Base-by-base conservation (phyloP, 2,797 vertebrate species). In the Menidia menidia region DNA sequence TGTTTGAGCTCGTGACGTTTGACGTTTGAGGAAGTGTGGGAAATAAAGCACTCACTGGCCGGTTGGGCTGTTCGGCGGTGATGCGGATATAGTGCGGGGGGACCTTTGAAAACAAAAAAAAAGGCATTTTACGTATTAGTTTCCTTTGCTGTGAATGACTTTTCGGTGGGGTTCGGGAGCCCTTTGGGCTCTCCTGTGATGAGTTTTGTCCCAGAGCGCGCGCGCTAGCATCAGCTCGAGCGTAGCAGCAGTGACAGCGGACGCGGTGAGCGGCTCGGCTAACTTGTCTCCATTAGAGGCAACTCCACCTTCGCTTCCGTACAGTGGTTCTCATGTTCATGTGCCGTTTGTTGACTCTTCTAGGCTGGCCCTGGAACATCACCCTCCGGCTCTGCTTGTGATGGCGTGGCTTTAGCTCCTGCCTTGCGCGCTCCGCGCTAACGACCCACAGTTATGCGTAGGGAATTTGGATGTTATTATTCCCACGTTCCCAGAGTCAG, bases 1-100 rank as follows among this genome's bases (percentile, higher is more conserved):
- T 75, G 69, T 45, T 52, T 15, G 31, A 32, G 44, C 58, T 15
- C 8, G 53, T 80, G 61, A 84, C 77, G 47, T 45, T 0, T 33
- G 69, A 87, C 86, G 82, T 80, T 63, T 41, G 55, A 48, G 91
- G 89, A 92, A 92, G 84, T 84, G 53, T 1, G 2, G 25, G 35
- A 58, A 48, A 61, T 0, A 41, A 50, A 39, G 19, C 4, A 51
- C 48, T 4, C 18, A 64, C 7, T 39, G 43, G 57, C 43, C 32
- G 42, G 51, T n/a, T 25, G 4, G 25, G 16, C 18, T 52, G 59
- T 5, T 30, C 43, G 18, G 25, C 2, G 16, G 11, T 12, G 12
- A 54, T 41, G 63, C 8, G 13, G 3, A 2, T 31, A 3, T 4
- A 16, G 61, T 15, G 10, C 2, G 14, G 11, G 0, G 4, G 30